phyloP scores from a whole-genome alignment of 2,888 invertebrate genomes.

The Heliconius ethilla region DNA sequence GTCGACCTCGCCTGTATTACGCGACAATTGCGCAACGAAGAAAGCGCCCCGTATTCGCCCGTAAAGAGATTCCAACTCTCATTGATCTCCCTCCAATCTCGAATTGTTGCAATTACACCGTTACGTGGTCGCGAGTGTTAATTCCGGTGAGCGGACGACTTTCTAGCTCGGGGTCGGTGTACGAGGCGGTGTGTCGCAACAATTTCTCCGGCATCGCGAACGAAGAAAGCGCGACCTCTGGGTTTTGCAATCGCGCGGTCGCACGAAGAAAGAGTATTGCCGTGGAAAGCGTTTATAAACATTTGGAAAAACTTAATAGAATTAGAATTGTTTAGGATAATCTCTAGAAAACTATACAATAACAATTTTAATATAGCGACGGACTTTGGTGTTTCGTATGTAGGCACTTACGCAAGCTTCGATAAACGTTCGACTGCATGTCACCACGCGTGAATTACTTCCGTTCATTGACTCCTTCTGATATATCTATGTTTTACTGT shows the following conservation, averaged over 20 bases:
- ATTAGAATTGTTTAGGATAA: neutral
- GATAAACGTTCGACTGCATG: constrained; percentile 75
- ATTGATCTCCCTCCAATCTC: constrained; percentile 71
- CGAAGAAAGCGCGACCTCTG: constrained; percentile 82
- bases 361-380: constrained; percentile 20
- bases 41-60: constrained; percentile 76
- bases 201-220: constrained; percentile 80
- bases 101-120: constrained; percentile 79
- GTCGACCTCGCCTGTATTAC: constrained; percentile 72
- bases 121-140: constrained; percentile 74
- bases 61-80: constrained; percentile 74
- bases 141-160: constrained; percentile 81
- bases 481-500: constrained; percentile 69
- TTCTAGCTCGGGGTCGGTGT: constrained; percentile 81
- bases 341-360: neutral
- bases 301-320: neutral
- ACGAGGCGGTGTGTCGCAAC: constrained; percentile 79
- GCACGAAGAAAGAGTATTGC: constrained; percentile 62
- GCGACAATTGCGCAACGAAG: constrained; percentile 77
- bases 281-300: constrained; percentile 69
- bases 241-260: constrained; percentile 77
- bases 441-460: constrained; percentile 79
- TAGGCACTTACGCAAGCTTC: constrained; percentile 72
- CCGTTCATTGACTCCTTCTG: constrained; percentile 81
- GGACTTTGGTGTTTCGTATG: constrained; percentile 67